Base-by-base conservation (phyloP, 2,113 vertebrate species). In the Rhinolophus ferrumequinum region DNA sequence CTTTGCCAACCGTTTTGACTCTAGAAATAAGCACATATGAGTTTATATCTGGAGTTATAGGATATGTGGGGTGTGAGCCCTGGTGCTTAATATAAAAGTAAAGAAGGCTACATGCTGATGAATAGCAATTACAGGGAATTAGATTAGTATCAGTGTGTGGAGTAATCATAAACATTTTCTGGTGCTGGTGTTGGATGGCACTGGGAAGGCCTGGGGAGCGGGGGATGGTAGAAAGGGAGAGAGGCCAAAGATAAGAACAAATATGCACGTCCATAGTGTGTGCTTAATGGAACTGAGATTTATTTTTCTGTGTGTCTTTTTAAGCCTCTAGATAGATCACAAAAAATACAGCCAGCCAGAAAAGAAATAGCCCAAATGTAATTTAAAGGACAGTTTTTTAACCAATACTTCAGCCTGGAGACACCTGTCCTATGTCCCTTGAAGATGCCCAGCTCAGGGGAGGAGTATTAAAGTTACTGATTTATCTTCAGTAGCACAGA, bases 331-430 rank as follows among this genome's bases (percentile, higher is more conserved):
- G 98, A 98, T 98, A 98, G 98, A 98, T 97, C 96, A 96, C 97
- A 92, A 98, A 98, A 97, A 94, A 85, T 90, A 94, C 85, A 98
- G 83, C 96, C 97, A 98, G 97, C 97, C 98, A 98, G 97, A 95
- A 98, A 95, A 98, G 96, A 98, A 98, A 98, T 97, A 97, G 96
- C 97, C 47, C 41, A 97, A 97, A 98, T 97, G 96, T 98, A 98
- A 98, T 98, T 98, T 98, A 98, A 98, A 98, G 97, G 98, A 98
- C 97, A 98, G 97, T 92, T 97, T 98, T 98, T 98, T 98, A 98
- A 98, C 98, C 98, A 98, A 91, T 98, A 95, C 98, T 98, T 98
- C 98, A 98, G 94, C 96, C 95, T 97, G 93, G 96, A 98, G 98
- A 98, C 97, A 98, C 98, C 98, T 98, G 98, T 97, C 98, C 98